Base-by-base conservation (phyloP, 2,888 invertebrate genomes). In the Linyphia triangularis region DNA sequence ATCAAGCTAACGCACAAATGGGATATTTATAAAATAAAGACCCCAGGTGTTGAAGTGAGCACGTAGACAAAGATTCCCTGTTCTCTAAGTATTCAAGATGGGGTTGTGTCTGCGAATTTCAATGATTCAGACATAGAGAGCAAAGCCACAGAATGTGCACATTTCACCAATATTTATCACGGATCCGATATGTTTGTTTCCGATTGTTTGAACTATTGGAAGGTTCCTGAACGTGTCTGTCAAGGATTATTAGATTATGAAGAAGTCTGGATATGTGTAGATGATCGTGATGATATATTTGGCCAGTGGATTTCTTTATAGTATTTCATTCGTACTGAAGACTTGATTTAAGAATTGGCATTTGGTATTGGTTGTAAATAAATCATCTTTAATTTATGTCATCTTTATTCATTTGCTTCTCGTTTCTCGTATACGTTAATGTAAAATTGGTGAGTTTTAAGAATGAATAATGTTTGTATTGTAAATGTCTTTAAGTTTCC, bases 121-220 rank as follows among this genome's bases (percentile, higher is more conserved):
- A 43, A 51, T 43, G 19, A 70, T 43, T 26, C 51, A 9, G 51
- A 51, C 40, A 40, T 40, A n/a, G n/a, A n/a, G n/a, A n/a, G n/a
- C n/a, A 40, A n/a, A n/a, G 2, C 28, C 16, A 28, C 26, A 28
- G 13, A 3, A n/a, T 24, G 30, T 16, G 67, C 67, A n/a, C 67
- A 24, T 63, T 77, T 63, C 63, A 22, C 77, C 77, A 63, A 77
- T 77, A 77, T 77, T 77, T 77, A 77, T 77, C 63, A 77, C 16
- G n/a, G 61, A 16, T 63, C 77, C 63, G 40, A 77, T 77, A 77
- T 77, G 37, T 77, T 77, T 77, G 63, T 26, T 51, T 40, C 77
- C 63, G 63, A 77, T 63, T 77, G 77, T 77, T 77, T 77, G 77
- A 37, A 40, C 61, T 63, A 61, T 33, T 16, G 77, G 61, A 77